Percentiles rank a stretch among this genome's conserved stretches.
Conservation (phyloP, 1,140 invertebrate genomes). For the Neelides sp. region DNA sequence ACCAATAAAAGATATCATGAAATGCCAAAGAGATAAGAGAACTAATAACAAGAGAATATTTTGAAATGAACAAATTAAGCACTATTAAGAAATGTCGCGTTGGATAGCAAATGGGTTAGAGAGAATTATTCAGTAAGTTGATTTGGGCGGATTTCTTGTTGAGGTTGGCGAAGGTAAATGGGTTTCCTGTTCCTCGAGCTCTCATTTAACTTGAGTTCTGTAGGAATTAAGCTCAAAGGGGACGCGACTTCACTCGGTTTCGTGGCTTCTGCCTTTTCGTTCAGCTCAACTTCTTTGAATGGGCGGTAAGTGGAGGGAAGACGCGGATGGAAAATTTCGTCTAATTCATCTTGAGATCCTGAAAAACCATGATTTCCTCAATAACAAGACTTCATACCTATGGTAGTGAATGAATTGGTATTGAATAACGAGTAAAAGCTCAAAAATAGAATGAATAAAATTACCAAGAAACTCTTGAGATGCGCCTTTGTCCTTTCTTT, state of each 20-base stretch:
- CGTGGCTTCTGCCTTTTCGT: neutral
- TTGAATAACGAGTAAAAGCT: neutral
- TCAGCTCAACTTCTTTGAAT: no score
- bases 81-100: neutral
- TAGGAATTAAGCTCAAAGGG: constrained; percentile 28
- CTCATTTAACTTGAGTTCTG: constrained; percentile 23
- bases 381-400: neutral
- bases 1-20: no score
- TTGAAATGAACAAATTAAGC: no score
- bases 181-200: constrained; percentile 29
- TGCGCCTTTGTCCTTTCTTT: constrained; percentile 16
- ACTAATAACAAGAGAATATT: no score
- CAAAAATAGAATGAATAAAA: neutral
- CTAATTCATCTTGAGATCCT: neutral
- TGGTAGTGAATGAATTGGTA: neutral
- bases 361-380: neutral
- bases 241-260: constrained; percentile 8
- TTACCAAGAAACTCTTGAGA: constrained; percentile 13
- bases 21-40: no score
- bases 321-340: neutral
- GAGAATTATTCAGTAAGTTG: neutral
- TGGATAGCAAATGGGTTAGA: neutral
- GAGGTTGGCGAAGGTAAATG: constrained; percentile 28
- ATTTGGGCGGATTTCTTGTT: constrained; percentile 10
- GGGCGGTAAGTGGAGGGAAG: no score